A percentile compares a stretch with the other conserved stretches of the same genome.
Evolutionary conservation across 1,140 invertebrate genomes (phyloP).

Genomic region (Drosophila nannoptera): DNA sequence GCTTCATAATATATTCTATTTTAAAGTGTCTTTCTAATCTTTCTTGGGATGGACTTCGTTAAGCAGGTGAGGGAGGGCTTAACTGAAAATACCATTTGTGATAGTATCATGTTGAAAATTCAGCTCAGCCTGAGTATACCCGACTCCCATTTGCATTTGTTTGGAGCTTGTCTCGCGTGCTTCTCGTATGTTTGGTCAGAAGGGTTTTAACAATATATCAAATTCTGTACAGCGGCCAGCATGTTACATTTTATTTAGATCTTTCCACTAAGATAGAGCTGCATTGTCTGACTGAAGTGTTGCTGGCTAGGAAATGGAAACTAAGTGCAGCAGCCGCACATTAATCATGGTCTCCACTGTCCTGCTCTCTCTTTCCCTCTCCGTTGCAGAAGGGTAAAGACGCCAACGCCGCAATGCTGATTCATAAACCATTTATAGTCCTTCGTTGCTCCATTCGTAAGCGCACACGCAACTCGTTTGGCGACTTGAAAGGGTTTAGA

Average conservation of each 20-base stretch:
- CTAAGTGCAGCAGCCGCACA: conserved; percentile 64
- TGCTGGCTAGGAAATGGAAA: conserved; percentile 38
- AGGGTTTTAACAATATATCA: conserved; percentile 63
- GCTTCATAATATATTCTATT: too few species aligned
- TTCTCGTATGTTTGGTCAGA: conserved; percentile 16
- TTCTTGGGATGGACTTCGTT: conserved; percentile 41
- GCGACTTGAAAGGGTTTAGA: conserved; percentile 53
- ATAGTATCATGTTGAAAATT: conserved; percentile 43
- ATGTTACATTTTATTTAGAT: conserved; percentile 71
- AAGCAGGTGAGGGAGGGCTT: conserved; percentile 60
- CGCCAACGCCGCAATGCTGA: conserved; percentile 43
- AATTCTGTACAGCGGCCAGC: conserved; percentile 56
- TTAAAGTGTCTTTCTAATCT: conserved; percentile 67
- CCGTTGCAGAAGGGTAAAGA: conserved; percentile 43
- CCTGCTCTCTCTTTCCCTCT: background rate
- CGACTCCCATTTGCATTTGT: conserved; percentile 28
- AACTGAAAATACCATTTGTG: conserved; percentile 72
- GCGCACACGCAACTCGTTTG: conserved; percentile 40
- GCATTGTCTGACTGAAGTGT: conserved; percentile 44
- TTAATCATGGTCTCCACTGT: conserved; percentile 58
- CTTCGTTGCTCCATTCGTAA: conserved; percentile 25
- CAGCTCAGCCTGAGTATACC: background rate
- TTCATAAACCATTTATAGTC: conserved; percentile 74
- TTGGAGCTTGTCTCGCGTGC: conserved; percentile 8
- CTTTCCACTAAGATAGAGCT: conserved; percentile 53